A percentile compares a stretch with the other conserved stretches of the same genome.
Evolutionary conservation across 2,113 vertebrate genomes (phyloP).

Genomic region (Pipa parva): DNA sequence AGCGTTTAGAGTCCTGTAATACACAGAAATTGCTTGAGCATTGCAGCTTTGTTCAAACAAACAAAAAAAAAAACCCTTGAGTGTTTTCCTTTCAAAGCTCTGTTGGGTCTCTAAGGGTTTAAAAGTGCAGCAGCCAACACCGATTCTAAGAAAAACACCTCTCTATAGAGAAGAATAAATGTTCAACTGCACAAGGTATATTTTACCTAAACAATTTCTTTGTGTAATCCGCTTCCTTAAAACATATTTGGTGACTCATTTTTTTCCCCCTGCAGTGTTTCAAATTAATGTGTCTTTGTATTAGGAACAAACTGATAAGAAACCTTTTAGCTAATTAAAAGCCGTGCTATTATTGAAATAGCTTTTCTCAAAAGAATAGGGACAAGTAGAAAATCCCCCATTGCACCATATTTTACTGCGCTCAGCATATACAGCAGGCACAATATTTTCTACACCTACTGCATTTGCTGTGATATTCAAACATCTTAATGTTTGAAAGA

Average conservation of each 20-base stretch:
- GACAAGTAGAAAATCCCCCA: too few species aligned
- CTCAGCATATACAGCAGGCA: too few species aligned
- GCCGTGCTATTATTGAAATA: too few species aligned
- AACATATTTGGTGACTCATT: neutral
- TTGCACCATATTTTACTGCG: too few species aligned
- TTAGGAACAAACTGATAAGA: neutral
- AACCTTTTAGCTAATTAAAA: neutral
- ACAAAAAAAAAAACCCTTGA: neutral
- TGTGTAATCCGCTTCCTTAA: neutral
- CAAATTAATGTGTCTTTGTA: neutral
- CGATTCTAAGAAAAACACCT: neutral
- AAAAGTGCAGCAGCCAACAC: neutral
- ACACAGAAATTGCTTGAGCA: neutral
- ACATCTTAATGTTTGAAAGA: neutral
- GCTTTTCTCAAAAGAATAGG: too few species aligned
- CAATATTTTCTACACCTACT: too few species aligned
- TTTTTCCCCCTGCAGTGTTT: neutral
- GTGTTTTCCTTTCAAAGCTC: neutral
- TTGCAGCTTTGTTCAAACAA: neutral
- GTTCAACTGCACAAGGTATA: neutral
- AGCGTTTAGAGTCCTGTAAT: constrained; percentile 81
- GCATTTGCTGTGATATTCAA: too few species aligned
- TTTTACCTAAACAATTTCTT: neutral
- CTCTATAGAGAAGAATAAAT: neutral
- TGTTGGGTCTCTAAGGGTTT: neutral